Evolutionary conservation across 2,888 invertebrate genomes (phyloP).

Genomic region (Chrysolina americana): DNA sequence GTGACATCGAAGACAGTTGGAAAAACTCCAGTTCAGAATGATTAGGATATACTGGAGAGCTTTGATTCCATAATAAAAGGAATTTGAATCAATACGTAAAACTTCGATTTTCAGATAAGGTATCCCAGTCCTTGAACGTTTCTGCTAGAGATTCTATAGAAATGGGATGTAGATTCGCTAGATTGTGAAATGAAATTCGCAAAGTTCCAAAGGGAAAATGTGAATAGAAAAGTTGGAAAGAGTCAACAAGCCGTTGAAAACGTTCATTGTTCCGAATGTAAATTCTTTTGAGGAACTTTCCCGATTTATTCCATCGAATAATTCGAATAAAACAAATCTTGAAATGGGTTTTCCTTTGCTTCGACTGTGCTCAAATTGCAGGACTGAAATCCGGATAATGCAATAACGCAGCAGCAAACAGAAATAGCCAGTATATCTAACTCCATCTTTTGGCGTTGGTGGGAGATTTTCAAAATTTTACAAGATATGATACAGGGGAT

Average conservation of each 20-base stretch:
- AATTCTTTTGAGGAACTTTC: conserved; percentile 5
- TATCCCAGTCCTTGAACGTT: neutral
- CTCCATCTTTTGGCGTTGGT: no score
- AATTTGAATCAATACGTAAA: neutral
- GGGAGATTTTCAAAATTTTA: no score
- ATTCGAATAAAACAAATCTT: neutral
- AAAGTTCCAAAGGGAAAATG: neutral
- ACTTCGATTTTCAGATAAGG: neutral
- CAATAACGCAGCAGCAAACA: neutral
- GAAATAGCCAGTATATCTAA: neutral
- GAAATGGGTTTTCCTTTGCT: neutral
- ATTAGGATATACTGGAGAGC: no score
- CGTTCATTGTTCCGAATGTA: conserved; percentile 7
- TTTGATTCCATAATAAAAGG: no score
- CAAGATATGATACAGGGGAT: no score
- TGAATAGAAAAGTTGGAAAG: conserved; percentile 5
- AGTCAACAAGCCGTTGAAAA: conserved; percentile 18
- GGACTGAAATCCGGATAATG: neutral
- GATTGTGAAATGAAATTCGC: conserved; percentile 13
- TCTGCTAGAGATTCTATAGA: neutral
- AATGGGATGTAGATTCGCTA: conserved; percentile 2
- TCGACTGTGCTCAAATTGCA: neutral
- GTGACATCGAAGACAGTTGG: no score
- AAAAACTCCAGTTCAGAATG: no score
- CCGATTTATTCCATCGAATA: neutral